Conservation (phyloP, 1,140 invertebrate species). For the Panulirus ornatus region DNA sequence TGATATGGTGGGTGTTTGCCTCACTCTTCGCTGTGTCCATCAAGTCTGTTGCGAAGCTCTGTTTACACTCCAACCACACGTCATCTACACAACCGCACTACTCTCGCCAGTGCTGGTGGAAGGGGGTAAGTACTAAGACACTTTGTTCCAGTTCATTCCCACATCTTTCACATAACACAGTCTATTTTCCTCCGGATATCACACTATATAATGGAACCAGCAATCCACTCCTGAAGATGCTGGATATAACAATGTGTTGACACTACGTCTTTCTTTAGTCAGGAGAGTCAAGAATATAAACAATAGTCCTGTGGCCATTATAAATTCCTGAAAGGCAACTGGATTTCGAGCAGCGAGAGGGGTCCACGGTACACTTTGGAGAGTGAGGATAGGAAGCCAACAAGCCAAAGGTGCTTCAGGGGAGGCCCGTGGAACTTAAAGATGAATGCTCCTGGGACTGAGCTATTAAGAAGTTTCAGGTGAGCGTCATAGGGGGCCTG, state of each 20-base stretch:
- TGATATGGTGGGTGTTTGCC: slow-evolving; percentile 68
- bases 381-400: slow-evolving; percentile 70
- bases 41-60: slow-evolving; percentile 38
- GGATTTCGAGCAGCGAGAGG: slow-evolving; percentile 68
- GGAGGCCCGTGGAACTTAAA: slow-evolving; percentile 50
- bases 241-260: not conserved
- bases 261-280: slow-evolving; percentile 28
- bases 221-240: slow-evolving; percentile 14
- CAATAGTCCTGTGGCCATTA: slow-evolving; percentile 56
- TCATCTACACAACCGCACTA: slow-evolving; percentile 63
- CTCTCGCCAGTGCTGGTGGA: slow-evolving; percentile 58
- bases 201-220: slow-evolving; percentile 49
- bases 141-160: slow-evolving; percentile 67
- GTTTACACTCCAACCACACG: slow-evolving; percentile 56
- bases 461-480: slow-evolving; percentile 58
- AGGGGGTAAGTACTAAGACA: slow-evolving; percentile 72
- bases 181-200: slow-evolving; percentile 43
- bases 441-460: slow-evolving; percentile 47
- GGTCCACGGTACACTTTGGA: slow-evolving; percentile 58
- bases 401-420: slow-evolving; percentile 67
- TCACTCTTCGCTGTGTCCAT: slow-evolving; percentile 46
- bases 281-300: slow-evolving; percentile 39
- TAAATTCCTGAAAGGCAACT: slow-evolving; percentile 66
- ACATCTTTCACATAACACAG: slow-evolving; percentile 49
- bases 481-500: slow-evolving; percentile 62